Percentiles rank a stretch among this genome's conserved stretches.
Evolutionary conservation across 2,888 invertebrate genomes (phyloP).

Genomic region (Agriopis marginaria): DNA sequence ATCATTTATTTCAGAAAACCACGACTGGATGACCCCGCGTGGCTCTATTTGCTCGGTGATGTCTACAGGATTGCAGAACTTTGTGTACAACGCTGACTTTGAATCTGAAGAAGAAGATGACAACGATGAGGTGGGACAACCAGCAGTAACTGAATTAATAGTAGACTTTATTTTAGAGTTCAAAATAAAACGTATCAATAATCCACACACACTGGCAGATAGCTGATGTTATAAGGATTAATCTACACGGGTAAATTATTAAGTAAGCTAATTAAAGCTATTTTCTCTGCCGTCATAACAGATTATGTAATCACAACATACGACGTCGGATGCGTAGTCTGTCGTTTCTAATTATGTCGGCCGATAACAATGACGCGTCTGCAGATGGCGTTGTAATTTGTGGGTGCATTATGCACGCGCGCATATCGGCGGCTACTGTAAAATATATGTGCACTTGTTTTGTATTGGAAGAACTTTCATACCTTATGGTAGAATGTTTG

Average conservation of each 20-base stretch:
- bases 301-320: conserved; percentile 7
- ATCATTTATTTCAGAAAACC: conserved; percentile 61
- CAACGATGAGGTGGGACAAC: conserved; percentile 69
- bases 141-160: background rate
- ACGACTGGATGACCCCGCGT: conserved; percentile 81
- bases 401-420: conserved; percentile 34
- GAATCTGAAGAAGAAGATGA: conserved; percentile 68
- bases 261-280: no score
- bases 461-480: no score
- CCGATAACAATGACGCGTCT: conserved; percentile 38
- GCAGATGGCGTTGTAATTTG: conserved; percentile 39
- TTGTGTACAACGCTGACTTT: conserved; percentile 69
- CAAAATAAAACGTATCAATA: background rate
- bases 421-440: conserved; percentile 5
- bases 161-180: background rate
- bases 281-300: background rate
- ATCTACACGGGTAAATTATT: no score
- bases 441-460: no score
- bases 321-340: conserved; percentile 25
- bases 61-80: conserved; percentile 76
- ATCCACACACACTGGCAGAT: background rate
- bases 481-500: no score
- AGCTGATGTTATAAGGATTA: no score
- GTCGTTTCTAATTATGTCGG: conserved; percentile 37
- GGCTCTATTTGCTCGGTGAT: conserved; percentile 78